These are phyloP conservation scores for Heliconius ismenius DNA, from an alignment of 2,888 invertebrate species.

Conservation along the genomic window DNA sequence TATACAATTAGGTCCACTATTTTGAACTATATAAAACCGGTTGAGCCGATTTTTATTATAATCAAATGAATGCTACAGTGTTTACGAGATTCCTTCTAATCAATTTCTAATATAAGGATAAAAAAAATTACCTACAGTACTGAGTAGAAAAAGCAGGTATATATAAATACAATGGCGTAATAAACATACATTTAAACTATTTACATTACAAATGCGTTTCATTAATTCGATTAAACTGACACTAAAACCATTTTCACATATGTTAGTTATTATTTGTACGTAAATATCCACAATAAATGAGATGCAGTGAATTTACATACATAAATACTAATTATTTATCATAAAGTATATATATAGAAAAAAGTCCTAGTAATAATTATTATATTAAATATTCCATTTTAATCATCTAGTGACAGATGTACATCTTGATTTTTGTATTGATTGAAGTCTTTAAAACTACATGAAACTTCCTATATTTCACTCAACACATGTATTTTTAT, in stretches of 20 bases:
- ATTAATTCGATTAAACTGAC: not conserved
- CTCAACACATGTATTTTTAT: not conserved
- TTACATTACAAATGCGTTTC: not conserved
- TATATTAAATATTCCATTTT: conserved; percentile 6
- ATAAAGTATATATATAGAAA: conserved; percentile 11
- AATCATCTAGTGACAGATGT: conserved; percentile 5
- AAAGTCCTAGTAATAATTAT: not conserved
- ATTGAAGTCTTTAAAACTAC: not conserved
- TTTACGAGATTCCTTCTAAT: conserved; percentile 45
- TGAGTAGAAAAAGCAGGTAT: not conserved
- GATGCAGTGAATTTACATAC: not conserved
- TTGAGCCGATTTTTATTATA: conserved; percentile 52
- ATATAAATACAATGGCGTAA: conserved; percentile 7
- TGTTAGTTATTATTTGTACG: conserved; percentile 1
- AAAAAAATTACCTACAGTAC: conserved; percentile 24
- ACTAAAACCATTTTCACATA: not conserved
- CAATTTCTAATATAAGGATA: conserved; percentile 26
- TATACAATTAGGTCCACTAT: conserved; percentile 58
- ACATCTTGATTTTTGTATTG: conserved; percentile 12
- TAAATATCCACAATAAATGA: conserved; percentile 8
- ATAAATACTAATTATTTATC: not conserved
- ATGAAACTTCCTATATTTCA: not conserved
- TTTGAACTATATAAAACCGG: conserved; percentile 50
- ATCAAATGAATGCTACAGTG: conserved; percentile 35
- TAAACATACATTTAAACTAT: conserved; percentile 1